Evolutionary conservation across 2,113 vertebrate species (phyloP).

Genomic region (Carassius auratus): DNA sequence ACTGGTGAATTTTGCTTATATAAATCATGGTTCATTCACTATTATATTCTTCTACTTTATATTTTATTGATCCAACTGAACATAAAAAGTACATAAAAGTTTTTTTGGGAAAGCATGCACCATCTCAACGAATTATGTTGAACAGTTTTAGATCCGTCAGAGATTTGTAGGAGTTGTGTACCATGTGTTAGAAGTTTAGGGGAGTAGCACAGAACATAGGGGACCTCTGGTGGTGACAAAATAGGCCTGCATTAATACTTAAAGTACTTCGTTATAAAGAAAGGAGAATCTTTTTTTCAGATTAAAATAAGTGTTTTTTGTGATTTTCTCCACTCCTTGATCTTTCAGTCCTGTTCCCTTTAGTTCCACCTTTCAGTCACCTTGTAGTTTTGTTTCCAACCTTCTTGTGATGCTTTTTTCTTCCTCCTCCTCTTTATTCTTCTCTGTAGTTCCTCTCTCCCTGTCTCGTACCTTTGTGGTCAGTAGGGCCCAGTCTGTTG

Average conservation of each 20-base stretch:
- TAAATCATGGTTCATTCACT: background rate
- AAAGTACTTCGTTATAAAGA: background rate
- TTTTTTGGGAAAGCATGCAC: background rate
- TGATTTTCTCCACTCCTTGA: background rate
- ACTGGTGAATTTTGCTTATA: background rate
- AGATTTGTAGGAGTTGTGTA: background rate
- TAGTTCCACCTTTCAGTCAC: background rate
- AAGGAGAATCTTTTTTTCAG: background rate
- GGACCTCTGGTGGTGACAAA: conserved; percentile 47
- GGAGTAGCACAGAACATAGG: conserved; percentile 20
- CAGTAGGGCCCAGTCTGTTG: conserved; percentile 95
- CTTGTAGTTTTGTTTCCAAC: background rate
- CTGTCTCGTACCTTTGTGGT: conserved; percentile 97
- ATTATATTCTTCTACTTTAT: background rate
- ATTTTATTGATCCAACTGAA: background rate
- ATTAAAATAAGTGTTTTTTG: background rate
- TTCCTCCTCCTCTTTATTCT: conserved; percentile 28
- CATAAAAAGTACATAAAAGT: background rate
- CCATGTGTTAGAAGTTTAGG: background rate
- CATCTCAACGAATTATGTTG: background rate
- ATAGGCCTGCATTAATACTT: conserved; percentile 13
- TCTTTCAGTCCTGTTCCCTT: background rate
- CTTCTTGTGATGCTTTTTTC: background rate
- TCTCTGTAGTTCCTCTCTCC: conserved; percentile 89
- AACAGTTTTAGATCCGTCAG: background rate